Evolutionary conservation across 2,888 invertebrate genomes (phyloP).

Genomic region (Sipunculus nudus): DNA sequence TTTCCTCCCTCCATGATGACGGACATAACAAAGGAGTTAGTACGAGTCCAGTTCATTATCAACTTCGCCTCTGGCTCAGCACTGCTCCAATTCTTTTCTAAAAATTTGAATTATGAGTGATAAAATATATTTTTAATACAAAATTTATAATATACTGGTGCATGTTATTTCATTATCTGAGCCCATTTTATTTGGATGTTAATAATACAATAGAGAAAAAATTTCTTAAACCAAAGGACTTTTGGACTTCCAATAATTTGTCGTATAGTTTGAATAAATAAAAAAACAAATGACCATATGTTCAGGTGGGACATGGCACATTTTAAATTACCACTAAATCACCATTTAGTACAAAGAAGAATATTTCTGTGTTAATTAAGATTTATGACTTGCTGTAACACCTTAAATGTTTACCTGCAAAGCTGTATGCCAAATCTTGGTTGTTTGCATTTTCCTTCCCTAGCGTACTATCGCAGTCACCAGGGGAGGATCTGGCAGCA

Average conservation of each 20-base stretch:
- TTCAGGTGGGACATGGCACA: too few species aligned
- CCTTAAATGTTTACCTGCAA: constrained; percentile 25
- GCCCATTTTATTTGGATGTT: too few species aligned
- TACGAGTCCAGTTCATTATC: too few species aligned
- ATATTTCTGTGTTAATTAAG: not conserved
- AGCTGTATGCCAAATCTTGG: constrained; percentile 51
- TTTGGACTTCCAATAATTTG: too few species aligned
- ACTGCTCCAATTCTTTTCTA: not conserved
- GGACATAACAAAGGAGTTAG: constrained; percentile 27
- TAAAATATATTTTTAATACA: too few species aligned
- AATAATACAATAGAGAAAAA: too few species aligned
- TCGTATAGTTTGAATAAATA: not conserved
- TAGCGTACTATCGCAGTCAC: constrained; percentile 40
- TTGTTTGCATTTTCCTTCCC: constrained; percentile 48
- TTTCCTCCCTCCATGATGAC: constrained; percentile 12
- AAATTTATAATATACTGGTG: too few species aligned
- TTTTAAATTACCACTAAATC: not conserved
- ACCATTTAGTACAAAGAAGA: not conserved
- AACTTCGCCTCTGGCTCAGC: constrained; percentile 20
- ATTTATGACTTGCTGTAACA: too few species aligned
- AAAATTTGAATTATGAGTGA: too few species aligned
- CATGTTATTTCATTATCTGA: too few species aligned
- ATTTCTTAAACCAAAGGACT: too few species aligned
- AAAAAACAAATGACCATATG: too few species aligned
- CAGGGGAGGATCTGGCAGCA: constrained; percentile 33